Base-by-base conservation (phyloP, 2,113 vertebrate genomes). In the Lampris megalopsis region DNA sequence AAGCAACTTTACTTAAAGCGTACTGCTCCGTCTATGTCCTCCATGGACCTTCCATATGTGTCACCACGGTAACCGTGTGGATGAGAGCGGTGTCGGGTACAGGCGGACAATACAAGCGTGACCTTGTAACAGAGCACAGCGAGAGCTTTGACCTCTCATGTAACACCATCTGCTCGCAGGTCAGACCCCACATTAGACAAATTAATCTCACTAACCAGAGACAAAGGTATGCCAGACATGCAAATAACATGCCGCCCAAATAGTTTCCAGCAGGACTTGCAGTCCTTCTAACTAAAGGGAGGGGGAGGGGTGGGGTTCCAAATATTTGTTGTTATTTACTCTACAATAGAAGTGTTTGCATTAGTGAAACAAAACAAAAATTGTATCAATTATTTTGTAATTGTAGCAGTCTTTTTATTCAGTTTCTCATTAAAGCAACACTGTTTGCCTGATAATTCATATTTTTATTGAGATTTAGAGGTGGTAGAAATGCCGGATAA, bases 131-230 rank as follows among this genome's bases (percentile, higher is more conserved):
- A 41, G n/a, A 60, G 73, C 56, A 64, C 68, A 57, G 66, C 35
- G 0, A 40, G 68, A 61, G 37, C 9, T 50, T 10, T 79, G 66
- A 88, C 80, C 77, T 79, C 57, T 59, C 63, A 81, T 77, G 73
- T 57, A 67, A 68, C 40, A 3, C 78, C 75, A 80, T 78, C 78
- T 85, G 76, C 70, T 65, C 35, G 4, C 59, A 68, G 71, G 74
- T 70, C 73, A 63, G 52, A 48, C 68, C 5, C 9, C 60, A 59
- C 77, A 70, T 73, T 40, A 49, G 54, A 11, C 6, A 67, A 73
- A 82, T 75, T 66, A 71, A 80, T 77, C 50, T 57, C 45, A 56
- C 42, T 6, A 59, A 38, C 7, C 2, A 47, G 5, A 49, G 8
- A 48, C 4, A 9, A 8, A 35, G 2, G 8, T 2, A 53, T 49